Evolutionary conservation across 2,888 invertebrate genomes (phyloP).

Genomic region (Eurytoma adleriae): DNA sequence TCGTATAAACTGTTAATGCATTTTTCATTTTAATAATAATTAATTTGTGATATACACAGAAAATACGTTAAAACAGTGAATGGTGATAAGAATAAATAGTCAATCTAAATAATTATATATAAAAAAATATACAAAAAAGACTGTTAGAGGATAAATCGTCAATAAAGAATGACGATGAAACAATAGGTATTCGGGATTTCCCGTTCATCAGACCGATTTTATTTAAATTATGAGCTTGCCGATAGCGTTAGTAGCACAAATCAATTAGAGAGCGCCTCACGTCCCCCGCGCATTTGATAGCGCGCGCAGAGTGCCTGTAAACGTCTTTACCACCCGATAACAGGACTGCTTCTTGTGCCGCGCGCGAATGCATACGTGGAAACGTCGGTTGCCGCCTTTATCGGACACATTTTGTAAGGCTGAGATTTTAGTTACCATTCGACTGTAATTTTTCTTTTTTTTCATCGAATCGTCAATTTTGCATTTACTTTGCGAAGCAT

Average conservation of each 20-base stretch:
- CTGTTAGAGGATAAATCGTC: background rate
- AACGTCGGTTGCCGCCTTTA: constrained; percentile 8
- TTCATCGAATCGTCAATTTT: too few relatives aligned
- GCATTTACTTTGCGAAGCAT: too few relatives aligned
- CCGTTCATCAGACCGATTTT: constrained; percentile 30
- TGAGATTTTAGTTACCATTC: constrained; percentile 2
- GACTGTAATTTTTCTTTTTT: too few relatives aligned
- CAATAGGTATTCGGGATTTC: too few relatives aligned
- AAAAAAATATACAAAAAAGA: background rate
- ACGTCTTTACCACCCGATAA: constrained; percentile 74
- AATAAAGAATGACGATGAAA: constrained; percentile 9
- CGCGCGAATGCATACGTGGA: constrained; percentile 24
- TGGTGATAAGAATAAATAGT: too few relatives aligned
- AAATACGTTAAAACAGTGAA: too few relatives aligned
- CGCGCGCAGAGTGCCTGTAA: constrained; percentile 67
- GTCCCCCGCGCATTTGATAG: constrained; percentile 69
- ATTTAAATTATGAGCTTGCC: constrained; percentile 54
- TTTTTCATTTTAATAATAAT: too few relatives aligned
- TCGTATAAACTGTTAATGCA: too few relatives aligned
- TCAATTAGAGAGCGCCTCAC: constrained; percentile 70
- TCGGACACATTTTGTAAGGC: constrained; percentile 38
- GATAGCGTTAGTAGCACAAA: constrained; percentile 68
- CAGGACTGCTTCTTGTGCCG: constrained; percentile 7
- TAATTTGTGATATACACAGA: too few relatives aligned
- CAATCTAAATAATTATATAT: background rate